Conservation (phyloP, 2,113 vertebrate species). For the Microcebus ravelobensis region DNA sequence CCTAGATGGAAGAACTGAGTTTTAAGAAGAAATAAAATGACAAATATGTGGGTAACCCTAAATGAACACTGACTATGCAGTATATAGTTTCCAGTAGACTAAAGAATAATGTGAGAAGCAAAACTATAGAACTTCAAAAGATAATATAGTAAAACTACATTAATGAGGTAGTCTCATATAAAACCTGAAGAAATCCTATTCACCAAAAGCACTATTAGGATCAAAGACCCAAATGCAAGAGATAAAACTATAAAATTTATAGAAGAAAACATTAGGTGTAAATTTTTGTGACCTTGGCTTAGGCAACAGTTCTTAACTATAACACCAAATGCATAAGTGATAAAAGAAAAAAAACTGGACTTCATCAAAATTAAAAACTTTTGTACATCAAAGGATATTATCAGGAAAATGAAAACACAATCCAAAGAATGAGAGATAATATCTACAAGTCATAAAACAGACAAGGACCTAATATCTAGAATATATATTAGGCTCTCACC, state of each 20-base stretch:
- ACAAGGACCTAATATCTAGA: not conserved
- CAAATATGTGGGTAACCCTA: not conserved
- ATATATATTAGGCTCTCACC: not conserved
- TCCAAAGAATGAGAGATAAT: not conserved
- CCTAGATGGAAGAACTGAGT: not conserved
- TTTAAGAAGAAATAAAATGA: not conserved
- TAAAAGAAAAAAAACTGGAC: not conserved
- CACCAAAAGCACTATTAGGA: not conserved
- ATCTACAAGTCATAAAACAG: not conserved
- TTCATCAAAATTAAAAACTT: not conserved
- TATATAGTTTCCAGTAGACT: not conserved
- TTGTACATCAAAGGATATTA: not conserved
- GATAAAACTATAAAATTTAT: not conserved
- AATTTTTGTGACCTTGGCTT: not conserved
- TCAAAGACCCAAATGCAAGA: not conserved
- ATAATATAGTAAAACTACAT: not conserved
- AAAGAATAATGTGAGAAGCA: not conserved
- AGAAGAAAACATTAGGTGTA: not conserved
- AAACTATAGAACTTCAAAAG: not conserved
- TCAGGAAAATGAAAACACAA: not conserved
- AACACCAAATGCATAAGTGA: not conserved
- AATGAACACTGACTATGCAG: not conserved
- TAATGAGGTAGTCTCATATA: not conserved
- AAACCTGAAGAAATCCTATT: conserved; percentile 14
- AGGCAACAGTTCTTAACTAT: not conserved